A percentile compares a stretch with the other conserved stretches of the same genome.
Conservation (phyloP, 2,888 invertebrate genomes). For the Operophtera brumata region DNA sequence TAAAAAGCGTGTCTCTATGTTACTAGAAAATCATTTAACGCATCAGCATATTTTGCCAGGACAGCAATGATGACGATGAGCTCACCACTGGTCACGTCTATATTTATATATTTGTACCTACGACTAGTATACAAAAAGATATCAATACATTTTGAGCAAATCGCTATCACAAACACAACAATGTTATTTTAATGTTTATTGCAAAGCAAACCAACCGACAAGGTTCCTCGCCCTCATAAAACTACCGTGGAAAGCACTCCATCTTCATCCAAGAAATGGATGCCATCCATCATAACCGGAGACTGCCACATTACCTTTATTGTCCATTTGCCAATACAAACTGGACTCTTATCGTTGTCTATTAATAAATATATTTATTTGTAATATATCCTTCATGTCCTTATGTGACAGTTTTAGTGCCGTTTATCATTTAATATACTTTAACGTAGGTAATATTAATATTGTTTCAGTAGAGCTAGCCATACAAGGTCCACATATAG, state of each 20-base stretch:
- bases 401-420: constrained; percentile 17
- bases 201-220: constrained; percentile 4
- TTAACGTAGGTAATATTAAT: constrained; percentile 17
- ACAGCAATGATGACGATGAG: no score
- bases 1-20: no score
- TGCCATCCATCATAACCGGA: constrained; percentile 13
- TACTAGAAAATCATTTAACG: no score
- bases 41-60: no score
- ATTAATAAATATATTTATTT: constrained; percentile 27
- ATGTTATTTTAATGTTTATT: constrained; percentile 10
- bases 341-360: constrained; percentile 10
- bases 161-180: constrained; percentile 4
- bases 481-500: constrained; percentile 11
- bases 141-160: no score
- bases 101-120: no score
- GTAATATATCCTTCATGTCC: constrained; percentile 11
- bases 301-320: constrained; percentile 16
- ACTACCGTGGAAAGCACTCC: constrained; percentile 14
- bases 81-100: no score
- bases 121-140: no score
- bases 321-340: constrained; percentile 6
- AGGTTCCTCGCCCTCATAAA: constrained; percentile 26
- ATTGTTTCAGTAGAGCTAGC: constrained; percentile 4
- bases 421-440: constrained; percentile 5
- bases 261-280: constrained; percentile 23